Base-by-base conservation (phyloP, 2,797 vertebrate species). In the Masticophis lateralis region DNA sequence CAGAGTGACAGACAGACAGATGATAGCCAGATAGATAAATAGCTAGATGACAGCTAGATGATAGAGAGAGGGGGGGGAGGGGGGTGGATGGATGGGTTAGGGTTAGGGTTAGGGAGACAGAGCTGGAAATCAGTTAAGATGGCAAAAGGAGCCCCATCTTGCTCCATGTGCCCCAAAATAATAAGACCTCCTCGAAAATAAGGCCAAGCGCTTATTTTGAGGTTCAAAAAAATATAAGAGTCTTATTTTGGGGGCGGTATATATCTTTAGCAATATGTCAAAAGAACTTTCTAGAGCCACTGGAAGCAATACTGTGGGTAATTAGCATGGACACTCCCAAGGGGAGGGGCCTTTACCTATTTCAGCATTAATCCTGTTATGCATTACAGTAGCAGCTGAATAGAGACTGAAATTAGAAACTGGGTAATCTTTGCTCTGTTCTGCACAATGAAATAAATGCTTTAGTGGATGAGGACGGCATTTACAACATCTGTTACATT, bases 1-100 rank as follows among this genome's bases (percentile, higher is more conserved):
- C 88, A 90, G 57, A 89, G 37, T 86, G 92, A 92, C 90, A 93
- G 95, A 83, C 66, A 59, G 57, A 20, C 20, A 22, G 57, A 22
- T 20, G 20, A 27, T 5, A 60, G 59, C 8, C 0, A 60, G 59
- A 60, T 2, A 25, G 60, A 61, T 10, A 61, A 9, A 63, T 0
- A 60, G 59, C 9, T 9, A 61, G 59, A 61, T 1, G 25, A 47
- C 47, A 47, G 47, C 47, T 47, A 47, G 43, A 47, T 47, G 20
- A 59, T 20, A 94, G 93, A 93, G 27, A 88, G 92, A 95, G 95
- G 93, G 93, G 28, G 59, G 59, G 90, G 94, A 0, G 2, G 11
- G 28, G 3, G 11, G 28, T 4, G 12, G 22, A 28, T 3, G 11
- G 60, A 63, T 14, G 14, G 37, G 37, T 37, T 37, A 37, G 37